Evolutionary conservation across 2,113 vertebrate species (phyloP).

Genomic region (Zosterops lateralis): DNA sequence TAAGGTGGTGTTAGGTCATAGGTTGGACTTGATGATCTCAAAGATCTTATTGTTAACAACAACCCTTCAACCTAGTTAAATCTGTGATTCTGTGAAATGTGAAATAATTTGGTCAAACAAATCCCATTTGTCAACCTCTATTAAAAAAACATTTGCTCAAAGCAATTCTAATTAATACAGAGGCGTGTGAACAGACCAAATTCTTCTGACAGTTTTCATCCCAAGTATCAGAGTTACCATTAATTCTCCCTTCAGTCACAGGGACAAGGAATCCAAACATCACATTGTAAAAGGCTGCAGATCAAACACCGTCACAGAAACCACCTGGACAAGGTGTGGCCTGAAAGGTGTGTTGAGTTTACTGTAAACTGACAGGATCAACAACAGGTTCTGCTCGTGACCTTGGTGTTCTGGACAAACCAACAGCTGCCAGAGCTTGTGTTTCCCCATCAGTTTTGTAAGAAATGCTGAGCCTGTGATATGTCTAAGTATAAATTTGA

Average conservation of each 20-base stretch:
- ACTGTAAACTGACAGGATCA: conserved; percentile 17
- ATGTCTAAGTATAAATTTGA: neutral
- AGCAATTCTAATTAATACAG: neutral
- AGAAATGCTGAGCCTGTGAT: neutral
- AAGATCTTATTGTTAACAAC: neutral
- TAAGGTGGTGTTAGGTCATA: neutral
- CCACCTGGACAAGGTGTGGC: neutral
- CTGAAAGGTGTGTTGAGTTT: neutral
- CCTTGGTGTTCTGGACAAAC: neutral
- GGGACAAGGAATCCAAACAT: neutral
- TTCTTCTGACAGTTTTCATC: neutral
- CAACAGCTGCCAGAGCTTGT: neutral
- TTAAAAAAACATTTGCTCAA: neutral
- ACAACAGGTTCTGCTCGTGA: neutral
- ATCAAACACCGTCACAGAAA: neutral
- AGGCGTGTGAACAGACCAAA: neutral
- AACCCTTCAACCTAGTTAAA: neutral
- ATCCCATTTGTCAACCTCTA: neutral
- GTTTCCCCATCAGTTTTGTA: neutral
- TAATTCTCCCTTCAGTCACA: neutral
- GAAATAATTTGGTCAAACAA: neutral
- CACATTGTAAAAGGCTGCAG: neutral
- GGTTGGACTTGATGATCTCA: neutral
- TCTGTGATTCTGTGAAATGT: neutral
- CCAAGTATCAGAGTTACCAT: neutral